Percentiles rank a stretch among this genome's conserved stretches.
These are phyloP conservation scores for Drosophila falleni DNA, from an alignment of 2,888 invertebrate species.

Conservation along the genomic window DNA sequence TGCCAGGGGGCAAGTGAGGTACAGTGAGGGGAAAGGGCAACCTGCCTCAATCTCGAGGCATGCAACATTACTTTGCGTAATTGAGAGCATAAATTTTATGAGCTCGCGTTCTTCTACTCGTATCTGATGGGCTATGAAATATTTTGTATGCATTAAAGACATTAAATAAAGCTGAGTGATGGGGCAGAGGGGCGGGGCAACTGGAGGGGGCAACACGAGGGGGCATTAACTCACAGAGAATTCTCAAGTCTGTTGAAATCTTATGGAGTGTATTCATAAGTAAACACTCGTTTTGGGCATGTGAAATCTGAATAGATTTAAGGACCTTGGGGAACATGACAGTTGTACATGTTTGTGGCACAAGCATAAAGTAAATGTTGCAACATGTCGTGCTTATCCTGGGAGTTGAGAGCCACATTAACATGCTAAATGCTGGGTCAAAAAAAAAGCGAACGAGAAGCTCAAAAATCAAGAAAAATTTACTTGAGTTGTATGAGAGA, in stretches of 20 bases:
- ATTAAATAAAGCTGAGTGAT: constrained; percentile 33
- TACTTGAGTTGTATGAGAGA: no score
- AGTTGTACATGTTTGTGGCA: constrained; percentile 17
- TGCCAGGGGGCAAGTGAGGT: neutral
- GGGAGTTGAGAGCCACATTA: constrained; percentile 39
- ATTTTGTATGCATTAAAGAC: constrained; percentile 43
- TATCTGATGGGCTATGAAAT: constrained; percentile 57
- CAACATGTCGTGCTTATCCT: constrained; percentile 33
- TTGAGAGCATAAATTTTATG: constrained; percentile 69
- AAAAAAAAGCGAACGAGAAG: no score
- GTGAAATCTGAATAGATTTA: constrained; percentile 43
- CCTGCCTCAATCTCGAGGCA: constrained; percentile 41
- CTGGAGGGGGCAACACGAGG: neutral
- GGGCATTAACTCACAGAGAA: constrained; percentile 16
- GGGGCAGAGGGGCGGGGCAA: neutral
- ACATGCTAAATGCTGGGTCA: constrained; percentile 14
- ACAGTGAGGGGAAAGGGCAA: neutral
- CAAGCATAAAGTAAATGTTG: constrained; percentile 7
- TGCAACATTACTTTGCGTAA: constrained; percentile 64
- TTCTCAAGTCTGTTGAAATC: constrained; percentile 17
- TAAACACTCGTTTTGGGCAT: constrained; percentile 29
- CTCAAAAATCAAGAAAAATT: no score
- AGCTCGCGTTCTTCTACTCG: constrained; percentile 40
- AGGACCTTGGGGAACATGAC: constrained; percentile 39
- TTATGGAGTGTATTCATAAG: constrained; percentile 9